A percentile compares a stretch with the other conserved stretches of the same genome.
Conservation (phyloP, 2,888 invertebrate genomes). For the Daptonema setosum region DNA sequence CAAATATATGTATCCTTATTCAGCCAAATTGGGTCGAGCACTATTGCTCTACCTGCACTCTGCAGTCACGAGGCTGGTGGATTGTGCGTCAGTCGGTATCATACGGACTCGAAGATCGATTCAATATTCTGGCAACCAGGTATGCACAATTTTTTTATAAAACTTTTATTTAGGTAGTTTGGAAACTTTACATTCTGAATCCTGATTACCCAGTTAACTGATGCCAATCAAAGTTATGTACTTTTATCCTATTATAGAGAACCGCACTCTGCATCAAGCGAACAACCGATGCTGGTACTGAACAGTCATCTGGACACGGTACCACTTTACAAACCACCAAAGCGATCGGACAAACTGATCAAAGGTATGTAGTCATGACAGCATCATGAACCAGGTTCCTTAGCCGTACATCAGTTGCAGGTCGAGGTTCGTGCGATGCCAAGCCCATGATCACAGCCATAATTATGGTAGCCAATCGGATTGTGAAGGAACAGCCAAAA, state of each 20-base stretch:
- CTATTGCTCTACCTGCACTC: too few species aligned
- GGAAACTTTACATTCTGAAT: too few species aligned
- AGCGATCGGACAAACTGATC: slow-evolving; percentile 11
- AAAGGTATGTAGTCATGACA: slow-evolving; percentile 1
- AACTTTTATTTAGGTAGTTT: too few species aligned
- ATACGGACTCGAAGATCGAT: neutral
- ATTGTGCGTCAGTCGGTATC: neutral
- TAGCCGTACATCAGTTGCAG: neutral
- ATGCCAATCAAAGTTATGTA: too few species aligned
- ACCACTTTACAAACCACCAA: slow-evolving; percentile 20
- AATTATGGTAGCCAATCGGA: slow-evolving; percentile 16
- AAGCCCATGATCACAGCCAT: slow-evolving; percentile 22
- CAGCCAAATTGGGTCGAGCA: too few species aligned
- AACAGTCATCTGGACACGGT: slow-evolving; percentile 25
- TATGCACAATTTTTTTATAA: too few species aligned
- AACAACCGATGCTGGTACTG: slow-evolving; percentile 13
- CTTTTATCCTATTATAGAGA: neutral
- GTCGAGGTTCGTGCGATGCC: slow-evolving; percentile 19
- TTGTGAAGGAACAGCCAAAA: slow-evolving; percentile 12
- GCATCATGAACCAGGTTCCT: too few species aligned
- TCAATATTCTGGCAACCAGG: neutral
- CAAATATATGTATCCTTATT: too few species aligned
- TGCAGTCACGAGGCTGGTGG: neutral
- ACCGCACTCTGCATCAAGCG: neutral
- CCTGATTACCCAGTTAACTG: too few species aligned